Evolutionary conservation across 2,888 invertebrate genomes (phyloP).

Genomic region (Caenorhabditis sinica): DNA sequence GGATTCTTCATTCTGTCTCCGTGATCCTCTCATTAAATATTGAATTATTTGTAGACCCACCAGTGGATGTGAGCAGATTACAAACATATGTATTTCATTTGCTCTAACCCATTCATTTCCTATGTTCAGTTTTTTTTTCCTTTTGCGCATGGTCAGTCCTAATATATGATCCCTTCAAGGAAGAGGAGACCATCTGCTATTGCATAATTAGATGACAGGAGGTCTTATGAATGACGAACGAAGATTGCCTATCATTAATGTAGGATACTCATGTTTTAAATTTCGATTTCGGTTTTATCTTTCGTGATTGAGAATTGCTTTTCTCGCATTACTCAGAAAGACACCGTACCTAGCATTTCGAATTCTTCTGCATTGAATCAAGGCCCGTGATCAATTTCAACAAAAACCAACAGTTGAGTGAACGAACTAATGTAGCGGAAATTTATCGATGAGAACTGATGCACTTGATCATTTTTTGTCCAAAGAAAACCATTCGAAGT

Average conservation of each 20-base stretch:
- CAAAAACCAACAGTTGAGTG: constrained; percentile 22
- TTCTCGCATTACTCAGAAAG: too few relatives aligned
- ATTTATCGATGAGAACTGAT: constrained; percentile 8
- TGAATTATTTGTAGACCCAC: constrained; percentile 36
- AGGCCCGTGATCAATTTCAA: not conserved
- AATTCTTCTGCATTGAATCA: constrained; percentile 3
- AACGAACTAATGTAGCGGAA: constrained; percentile 46
- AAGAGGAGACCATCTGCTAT: constrained; percentile 52
- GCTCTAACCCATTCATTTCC: constrained; percentile 15
- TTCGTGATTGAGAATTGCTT: not conserved
- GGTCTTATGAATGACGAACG: constrained; percentile 8
- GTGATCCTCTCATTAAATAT: constrained; percentile 28
- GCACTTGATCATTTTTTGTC: not conserved
- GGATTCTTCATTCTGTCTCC: not conserved
- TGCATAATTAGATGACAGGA: constrained; percentile 44
- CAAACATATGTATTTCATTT: constrained; percentile 40
- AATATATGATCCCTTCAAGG: constrained; percentile 5
- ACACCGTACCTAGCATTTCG: not conserved
- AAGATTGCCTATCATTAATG: constrained; percentile 42
- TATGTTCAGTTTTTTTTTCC: too few relatives aligned
- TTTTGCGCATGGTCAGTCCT: not conserved
- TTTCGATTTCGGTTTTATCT: not conserved
- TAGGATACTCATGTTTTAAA: not conserved
- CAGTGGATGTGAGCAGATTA: constrained; percentile 14
- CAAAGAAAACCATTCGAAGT: not conserved